Percentiles rank a stretch among this genome's conserved stretches.
These are phyloP conservation scores for Eueremaeus valkanovi DNA, from an alignment of 2,888 invertebrate genomes.

Conservation along the genomic window DNA sequence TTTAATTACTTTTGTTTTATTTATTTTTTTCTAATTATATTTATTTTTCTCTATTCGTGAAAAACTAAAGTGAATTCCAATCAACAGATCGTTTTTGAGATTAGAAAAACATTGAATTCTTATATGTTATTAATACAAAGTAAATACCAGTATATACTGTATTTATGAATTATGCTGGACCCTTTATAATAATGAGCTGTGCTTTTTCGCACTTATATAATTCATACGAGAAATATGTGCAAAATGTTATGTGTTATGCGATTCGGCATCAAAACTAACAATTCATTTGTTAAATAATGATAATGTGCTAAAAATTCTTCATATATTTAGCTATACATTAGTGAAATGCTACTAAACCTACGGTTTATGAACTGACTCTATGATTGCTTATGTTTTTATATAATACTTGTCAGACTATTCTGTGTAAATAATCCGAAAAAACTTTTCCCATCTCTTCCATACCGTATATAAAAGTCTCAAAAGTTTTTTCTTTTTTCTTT, in stretches of 20 bases:
- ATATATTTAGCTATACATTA: background rate
- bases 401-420: constrained; percentile 18
- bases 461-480: background rate
- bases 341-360: background rate
- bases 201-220: too few species aligned
- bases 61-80: too few species aligned
- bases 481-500: constrained; percentile 1
- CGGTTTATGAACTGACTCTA: background rate
- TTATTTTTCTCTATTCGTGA: too few species aligned
- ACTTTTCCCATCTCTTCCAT: background rate
- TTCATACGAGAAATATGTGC: too few species aligned
- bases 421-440: background rate
- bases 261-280: background rate
- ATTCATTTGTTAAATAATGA: background rate
- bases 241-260: too few species aligned
- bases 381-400: constrained; percentile 9
- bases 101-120: background rate
- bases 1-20: too few species aligned
- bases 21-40: too few species aligned
- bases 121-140: too few species aligned
- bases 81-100: too few species aligned
- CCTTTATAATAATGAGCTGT: too few species aligned
- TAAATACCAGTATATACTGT: too few species aligned
- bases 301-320: constrained; percentile 1
- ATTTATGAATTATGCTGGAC: too few species aligned